Conservation (phyloP, 2,888 invertebrate species). For the Athrips mouffetella region DNA sequence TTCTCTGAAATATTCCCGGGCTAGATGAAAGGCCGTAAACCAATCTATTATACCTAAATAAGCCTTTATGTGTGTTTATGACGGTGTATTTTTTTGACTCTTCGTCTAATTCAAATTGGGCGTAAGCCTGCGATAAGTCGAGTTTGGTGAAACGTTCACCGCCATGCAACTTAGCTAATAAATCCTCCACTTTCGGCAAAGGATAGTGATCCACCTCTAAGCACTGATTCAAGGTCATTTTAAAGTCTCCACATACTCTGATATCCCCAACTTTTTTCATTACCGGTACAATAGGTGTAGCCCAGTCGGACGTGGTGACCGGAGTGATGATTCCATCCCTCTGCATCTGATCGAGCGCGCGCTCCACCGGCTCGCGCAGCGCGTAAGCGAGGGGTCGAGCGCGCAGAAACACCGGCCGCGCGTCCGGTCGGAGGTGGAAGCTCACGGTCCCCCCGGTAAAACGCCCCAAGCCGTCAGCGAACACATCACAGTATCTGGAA, state of each 20-base stretch:
- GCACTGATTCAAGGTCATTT: constrained; percentile 18
- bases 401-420: constrained; percentile 12
- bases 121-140: no score
- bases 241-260: constrained; percentile 19
- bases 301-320: constrained; percentile 23
- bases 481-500: constrained; percentile 24
- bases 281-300: no score
- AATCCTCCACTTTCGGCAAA: constrained; percentile 17
- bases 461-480: constrained; percentile 22
- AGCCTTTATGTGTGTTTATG: constrained; percentile 26
- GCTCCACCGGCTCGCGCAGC: no score
- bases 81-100: constrained; percentile 20
- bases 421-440: constrained; percentile 4
- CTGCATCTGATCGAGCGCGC: constrained; percentile 19
- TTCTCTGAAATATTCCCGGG: constrained; percentile 25
- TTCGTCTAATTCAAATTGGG: constrained; percentile 20
- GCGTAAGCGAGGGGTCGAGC: no score
- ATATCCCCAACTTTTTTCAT: constrained; percentile 21
- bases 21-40: constrained; percentile 24
- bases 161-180: constrained; percentile 15
- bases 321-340: constrained; percentile 21
- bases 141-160: constrained; percentile 13
- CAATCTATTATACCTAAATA: constrained; percentile 25
- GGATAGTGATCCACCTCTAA: constrained; percentile 22
- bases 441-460: constrained; percentile 13